A percentile compares a stretch with the other conserved stretches of the same genome.
These are phyloP conservation scores for Drosophila navojoa DNA, from an alignment of 1,140 invertebrate species.

Conservation along the genomic window DNA sequence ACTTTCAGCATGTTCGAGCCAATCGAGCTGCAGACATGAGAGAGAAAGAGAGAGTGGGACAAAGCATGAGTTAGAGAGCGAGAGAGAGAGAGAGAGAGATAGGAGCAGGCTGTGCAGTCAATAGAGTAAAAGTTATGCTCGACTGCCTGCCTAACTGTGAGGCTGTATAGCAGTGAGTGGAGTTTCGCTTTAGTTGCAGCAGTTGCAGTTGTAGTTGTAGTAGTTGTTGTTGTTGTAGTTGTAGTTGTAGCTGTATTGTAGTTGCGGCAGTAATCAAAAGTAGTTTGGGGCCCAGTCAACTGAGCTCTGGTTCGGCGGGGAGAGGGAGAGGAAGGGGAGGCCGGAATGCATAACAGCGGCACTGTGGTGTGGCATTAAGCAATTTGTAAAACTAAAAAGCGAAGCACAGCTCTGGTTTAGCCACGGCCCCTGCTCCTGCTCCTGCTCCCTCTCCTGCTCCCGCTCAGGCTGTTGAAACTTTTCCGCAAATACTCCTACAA, in stretches of 20 bases:
- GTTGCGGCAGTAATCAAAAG: constrained; percentile 76
- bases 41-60: constrained; percentile 42
- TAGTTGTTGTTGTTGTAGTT: constrained; percentile 34
- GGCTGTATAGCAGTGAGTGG: constrained; percentile 55
- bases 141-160: constrained; percentile 42
- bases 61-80: too few relatives aligned
- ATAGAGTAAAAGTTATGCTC: constrained; percentile 79
- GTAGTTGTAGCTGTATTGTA: constrained; percentile 46
- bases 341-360: background rate
- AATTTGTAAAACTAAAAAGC: constrained; percentile 60
- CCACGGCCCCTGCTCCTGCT: constrained; percentile 41
- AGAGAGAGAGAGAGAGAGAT: constrained; percentile 13
- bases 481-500: constrained; percentile 54
- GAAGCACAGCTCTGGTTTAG: constrained; percentile 51
- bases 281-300: constrained; percentile 61
- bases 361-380: constrained; percentile 22
- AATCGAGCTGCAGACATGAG: constrained; percentile 62
- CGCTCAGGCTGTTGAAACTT: constrained; percentile 64
- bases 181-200: constrained; percentile 30
- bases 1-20: constrained; percentile 67
- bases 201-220: constrained; percentile 23
- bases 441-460: constrained; percentile 37
- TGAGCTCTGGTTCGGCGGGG: background rate
- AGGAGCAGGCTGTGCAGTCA: constrained; percentile 36
- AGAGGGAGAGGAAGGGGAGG: too few relatives aligned